Conservation (phyloP, 2,113 vertebrate genomes). For the Zosterops borbonicus region DNA sequence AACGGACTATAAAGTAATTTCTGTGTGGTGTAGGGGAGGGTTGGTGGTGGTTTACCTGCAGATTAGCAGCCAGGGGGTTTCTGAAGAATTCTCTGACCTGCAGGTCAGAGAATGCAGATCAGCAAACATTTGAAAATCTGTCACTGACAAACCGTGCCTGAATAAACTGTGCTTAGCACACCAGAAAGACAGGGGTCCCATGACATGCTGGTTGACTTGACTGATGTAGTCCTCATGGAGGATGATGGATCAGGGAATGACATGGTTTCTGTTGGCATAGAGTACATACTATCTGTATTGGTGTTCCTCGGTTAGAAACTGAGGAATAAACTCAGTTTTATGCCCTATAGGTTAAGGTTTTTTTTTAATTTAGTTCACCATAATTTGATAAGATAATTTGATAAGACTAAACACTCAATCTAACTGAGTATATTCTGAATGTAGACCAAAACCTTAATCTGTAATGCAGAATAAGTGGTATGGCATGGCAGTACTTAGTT, state of each 20-base stretch:
- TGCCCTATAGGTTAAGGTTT: not conserved
- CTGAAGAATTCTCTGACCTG: not conserved
- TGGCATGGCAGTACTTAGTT: not conserved
- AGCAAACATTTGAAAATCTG: not conserved
- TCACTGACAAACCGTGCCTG: accelerated
- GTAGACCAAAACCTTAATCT: not conserved
- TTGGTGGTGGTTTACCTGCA: not conserved
- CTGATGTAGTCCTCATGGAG: not conserved
- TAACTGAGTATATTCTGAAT: not conserved
- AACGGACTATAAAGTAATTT: not conserved
- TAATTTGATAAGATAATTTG: not conserved
- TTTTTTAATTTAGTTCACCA: not conserved
- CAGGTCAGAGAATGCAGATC: not conserved
- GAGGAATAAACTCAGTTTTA: not conserved
- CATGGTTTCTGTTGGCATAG: accelerated
- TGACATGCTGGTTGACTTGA: not conserved
- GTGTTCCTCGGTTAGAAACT: not conserved
- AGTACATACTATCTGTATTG: not conserved
- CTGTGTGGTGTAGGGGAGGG: accelerated
- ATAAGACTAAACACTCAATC: not conserved
- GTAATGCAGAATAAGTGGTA: not conserved
- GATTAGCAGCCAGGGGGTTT: not conserved
- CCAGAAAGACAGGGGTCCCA: not conserved
- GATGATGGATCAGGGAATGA: not conserved
- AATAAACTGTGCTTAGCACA: not conserved